These are phyloP conservation scores for Helicolenus hilgendorfi DNA, from an alignment of 2,797 vertebrate species.

Conservation along the genomic window DNA sequence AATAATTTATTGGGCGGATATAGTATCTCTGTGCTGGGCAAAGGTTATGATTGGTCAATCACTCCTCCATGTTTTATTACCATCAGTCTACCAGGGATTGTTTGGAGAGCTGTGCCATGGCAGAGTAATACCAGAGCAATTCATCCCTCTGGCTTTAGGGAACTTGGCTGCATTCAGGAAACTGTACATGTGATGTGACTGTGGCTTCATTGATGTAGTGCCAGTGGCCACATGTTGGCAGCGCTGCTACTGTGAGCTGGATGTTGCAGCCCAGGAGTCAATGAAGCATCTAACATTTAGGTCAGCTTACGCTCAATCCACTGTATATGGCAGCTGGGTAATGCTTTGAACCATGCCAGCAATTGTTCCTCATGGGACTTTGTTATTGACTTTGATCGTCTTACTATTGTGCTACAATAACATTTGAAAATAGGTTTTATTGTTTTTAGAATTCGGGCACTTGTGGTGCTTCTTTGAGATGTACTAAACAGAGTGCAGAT, in stretches of 20 bases:
- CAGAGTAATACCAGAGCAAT: constrained; percentile 11
- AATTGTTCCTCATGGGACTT: neutral
- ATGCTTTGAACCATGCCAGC: constrained; percentile 15
- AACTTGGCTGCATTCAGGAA: constrained; percentile 6
- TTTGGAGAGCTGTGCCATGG: neutral
- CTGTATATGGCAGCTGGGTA: constrained; percentile 4
- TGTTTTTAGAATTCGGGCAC: neutral
- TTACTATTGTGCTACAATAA: neutral
- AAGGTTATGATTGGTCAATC: constrained; percentile 42
- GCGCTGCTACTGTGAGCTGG: constrained; percentile 16
- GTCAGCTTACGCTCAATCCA: neutral
- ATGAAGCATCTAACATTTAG: constrained; percentile 4
- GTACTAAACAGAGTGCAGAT: neutral
- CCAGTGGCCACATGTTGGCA: constrained; percentile 53
- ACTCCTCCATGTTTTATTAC: constrained; percentile 60
- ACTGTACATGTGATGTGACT: constrained; percentile 20
- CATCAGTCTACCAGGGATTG: neutral
- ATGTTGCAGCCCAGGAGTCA: constrained; percentile 12
- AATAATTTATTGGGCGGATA: constrained; percentile 43
- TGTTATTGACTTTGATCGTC: neutral
- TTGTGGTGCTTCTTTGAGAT: neutral
- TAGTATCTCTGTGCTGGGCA: constrained; percentile 17
- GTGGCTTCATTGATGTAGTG: constrained; percentile 50
- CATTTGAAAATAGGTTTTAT: neutral
- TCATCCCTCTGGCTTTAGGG: neutral